Percentiles rank a stretch among this genome's conserved stretches.
Evolutionary conservation across 2,113 vertebrate genomes (phyloP).

Genomic region (Indri indri): DNA sequence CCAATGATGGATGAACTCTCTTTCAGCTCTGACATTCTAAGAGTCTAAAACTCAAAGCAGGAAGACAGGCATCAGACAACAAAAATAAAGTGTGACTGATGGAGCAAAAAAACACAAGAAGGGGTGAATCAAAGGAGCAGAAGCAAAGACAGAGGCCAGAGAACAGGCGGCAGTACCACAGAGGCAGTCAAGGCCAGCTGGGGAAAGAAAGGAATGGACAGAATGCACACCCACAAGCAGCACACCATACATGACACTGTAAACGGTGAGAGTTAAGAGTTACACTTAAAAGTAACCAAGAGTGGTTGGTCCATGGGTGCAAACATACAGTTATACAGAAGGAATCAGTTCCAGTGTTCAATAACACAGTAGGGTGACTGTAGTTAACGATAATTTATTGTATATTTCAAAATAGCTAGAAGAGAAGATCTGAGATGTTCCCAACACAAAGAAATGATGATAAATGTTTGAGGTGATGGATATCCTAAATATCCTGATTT

Average conservation of each 20-base stretch:
- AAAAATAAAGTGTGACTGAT: not conserved
- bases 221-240: not conserved
- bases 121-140: not conserved
- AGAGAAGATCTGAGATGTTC: not conserved
- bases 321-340: not conserved
- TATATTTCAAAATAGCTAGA: not conserved
- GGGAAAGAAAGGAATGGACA: not conserved
- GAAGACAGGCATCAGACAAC: not conserved
- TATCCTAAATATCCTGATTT: not conserved
- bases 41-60: slow-evolving; percentile 34
- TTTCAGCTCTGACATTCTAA: not conserved
- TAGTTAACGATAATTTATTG: not conserved
- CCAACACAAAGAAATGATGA: not conserved
- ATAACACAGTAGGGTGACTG: not conserved
- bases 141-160: not conserved
- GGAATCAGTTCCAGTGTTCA: not conserved
- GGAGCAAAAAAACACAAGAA: not conserved
- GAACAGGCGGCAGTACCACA: not conserved
- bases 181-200: not conserved
- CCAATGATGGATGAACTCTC: not conserved
- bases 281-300: not conserved
- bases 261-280: not conserved
- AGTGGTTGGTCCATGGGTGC: not conserved
- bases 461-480: not conserved
- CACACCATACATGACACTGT: accelerated